phyloP scores from a whole-genome alignment of 2,113 vertebrate species.

The Phylloscopus whistleri region DNA sequence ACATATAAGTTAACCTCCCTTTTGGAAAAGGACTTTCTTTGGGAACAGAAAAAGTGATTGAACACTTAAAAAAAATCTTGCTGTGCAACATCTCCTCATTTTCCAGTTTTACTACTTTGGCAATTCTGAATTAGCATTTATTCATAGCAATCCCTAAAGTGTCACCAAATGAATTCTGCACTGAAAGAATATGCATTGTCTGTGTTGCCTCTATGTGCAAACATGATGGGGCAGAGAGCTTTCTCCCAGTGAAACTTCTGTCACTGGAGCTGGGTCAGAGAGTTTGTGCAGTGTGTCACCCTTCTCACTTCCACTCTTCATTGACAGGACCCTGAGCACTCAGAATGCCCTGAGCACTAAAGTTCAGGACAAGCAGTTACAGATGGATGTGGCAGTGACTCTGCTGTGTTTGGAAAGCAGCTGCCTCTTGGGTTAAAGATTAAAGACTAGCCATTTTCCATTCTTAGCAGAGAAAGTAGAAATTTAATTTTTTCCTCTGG shows the following conservation, averaged over 20 bases:
- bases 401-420: not conserved
- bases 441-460: not conserved
- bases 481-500: not conserved
- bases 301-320: not conserved
- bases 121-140: constrained; percentile 26
- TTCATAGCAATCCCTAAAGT: not conserved
- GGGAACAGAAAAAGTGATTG: not conserved
- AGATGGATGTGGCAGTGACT: not conserved
- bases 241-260: not conserved
- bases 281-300: not conserved
- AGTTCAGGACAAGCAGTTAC: not conserved
- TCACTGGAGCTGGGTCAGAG: not conserved
- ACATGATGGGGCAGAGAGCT: not conserved
- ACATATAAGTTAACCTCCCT: not conserved
- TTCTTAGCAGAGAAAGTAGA: not conserved
- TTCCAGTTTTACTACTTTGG: constrained; percentile 11
- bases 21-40: constrained; percentile 8
- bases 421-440: not conserved
- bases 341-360: not conserved
- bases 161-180: not conserved
- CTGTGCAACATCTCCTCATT: not conserved
- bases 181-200: not conserved
- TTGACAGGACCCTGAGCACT: not conserved
- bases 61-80: not conserved
- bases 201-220: not conserved